Evolutionary conservation across 2,888 invertebrate species (phyloP).

Genomic region (Diplolepis rosae): DNA sequence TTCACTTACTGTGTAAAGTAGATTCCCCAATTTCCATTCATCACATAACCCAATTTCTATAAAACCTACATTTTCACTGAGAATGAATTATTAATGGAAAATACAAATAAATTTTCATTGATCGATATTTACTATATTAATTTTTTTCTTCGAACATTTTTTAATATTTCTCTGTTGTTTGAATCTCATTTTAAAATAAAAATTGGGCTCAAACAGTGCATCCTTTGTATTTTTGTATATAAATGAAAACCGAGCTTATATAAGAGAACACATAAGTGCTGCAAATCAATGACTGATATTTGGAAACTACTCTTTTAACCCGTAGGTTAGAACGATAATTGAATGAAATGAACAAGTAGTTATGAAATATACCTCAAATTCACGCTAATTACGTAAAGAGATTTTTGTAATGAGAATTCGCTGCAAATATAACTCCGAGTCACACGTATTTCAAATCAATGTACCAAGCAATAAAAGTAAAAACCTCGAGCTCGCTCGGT

Average conservation of each 20-base stretch:
- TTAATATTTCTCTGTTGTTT: no score
- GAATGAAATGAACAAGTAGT: constrained; percentile 16
- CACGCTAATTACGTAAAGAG: constrained; percentile 23
- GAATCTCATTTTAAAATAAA: background rate
- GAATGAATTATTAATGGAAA: no score
- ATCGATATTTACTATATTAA: background rate
- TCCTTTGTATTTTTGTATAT: background rate
- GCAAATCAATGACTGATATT: background rate
- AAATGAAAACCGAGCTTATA: background rate
- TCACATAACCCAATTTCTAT: no score
- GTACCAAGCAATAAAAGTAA: constrained; percentile 23
- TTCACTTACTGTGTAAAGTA: no score
- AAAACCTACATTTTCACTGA: no score
- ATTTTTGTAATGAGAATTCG: constrained; percentile 15
- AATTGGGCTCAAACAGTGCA: no score
- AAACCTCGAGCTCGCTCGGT: constrained; percentile 3
- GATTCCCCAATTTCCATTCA: no score
- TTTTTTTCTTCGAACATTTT: no score
- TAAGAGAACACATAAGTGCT: background rate
- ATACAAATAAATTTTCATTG: background rate
- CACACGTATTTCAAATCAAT: constrained; percentile 10
- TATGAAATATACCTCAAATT: constrained; percentile 20
- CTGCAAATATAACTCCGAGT: background rate
- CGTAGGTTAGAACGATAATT: background rate
- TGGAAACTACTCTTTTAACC: constrained; percentile 4